Percentiles rank a stretch among this genome's conserved stretches.
Conservation (phyloP, 30 jellyfish, hydroid and myxozoan genomes). For the Aurelia sp. region DNA sequence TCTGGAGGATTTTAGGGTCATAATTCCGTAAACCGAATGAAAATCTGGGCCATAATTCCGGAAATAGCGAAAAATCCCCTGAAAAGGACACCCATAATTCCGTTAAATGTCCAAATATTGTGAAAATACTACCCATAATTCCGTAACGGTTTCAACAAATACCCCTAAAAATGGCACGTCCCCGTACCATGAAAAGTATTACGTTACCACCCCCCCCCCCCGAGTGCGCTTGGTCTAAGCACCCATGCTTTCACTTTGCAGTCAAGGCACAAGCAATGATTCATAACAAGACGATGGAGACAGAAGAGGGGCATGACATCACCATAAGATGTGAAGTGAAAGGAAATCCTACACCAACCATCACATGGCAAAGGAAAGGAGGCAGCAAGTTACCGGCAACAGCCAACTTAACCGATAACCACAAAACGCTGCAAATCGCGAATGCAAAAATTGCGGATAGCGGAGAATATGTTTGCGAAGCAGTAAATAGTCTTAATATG, state of each 20-base stretch:
- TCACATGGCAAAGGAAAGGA: conserved; percentile 10
- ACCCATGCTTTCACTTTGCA: not conserved
- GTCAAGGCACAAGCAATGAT: conserved; percentile 35
- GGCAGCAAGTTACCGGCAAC: not conserved
- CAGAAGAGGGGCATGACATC: conserved; percentile 24
- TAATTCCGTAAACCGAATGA: no score
- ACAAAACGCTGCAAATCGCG: not conserved
- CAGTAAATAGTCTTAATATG: not conserved
- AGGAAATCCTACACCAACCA: conserved; percentile 15
- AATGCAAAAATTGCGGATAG: not conserved
- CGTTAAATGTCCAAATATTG: no score
- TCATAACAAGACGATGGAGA: not conserved
- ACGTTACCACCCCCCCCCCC: no score
- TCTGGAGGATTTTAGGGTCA: no score
- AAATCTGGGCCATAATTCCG: no score
- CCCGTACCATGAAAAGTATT: no score
- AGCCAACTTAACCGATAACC: not conserved
- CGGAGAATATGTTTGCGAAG: not conserved
- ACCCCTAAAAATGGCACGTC: no score
- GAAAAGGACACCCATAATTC: no score
- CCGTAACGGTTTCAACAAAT: no score
- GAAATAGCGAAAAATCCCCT: no score
- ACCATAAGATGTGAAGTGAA: not conserved
- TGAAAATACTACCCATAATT: no score
- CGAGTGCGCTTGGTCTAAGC: no score